phyloP scores from a whole-genome alignment of 2,113 vertebrate species.

The Emydocephalus ijimae region DNA sequence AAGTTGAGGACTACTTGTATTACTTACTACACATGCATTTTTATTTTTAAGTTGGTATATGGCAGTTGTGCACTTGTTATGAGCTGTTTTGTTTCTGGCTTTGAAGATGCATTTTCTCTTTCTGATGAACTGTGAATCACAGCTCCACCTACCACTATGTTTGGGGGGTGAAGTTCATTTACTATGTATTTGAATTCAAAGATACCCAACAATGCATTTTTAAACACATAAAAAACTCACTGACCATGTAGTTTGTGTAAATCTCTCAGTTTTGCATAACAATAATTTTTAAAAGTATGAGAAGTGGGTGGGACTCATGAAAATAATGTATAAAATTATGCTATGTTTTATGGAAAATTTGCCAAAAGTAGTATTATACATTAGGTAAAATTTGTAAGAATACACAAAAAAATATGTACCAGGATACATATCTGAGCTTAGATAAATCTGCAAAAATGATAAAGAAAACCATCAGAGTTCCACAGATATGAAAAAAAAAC shows the following conservation, averaged over 20 bases:
- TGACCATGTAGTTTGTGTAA: not conserved
- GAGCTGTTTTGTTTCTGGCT: too few relatives aligned
- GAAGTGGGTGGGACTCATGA: not conserved
- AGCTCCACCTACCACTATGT: not conserved
- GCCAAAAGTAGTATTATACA: not conserved
- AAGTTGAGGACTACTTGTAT: too few relatives aligned
- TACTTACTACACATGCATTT: too few relatives aligned
- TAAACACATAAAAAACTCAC: not conserved
- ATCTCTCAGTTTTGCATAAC: not conserved
- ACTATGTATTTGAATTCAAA: not conserved
- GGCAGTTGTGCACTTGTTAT: too few relatives aligned
- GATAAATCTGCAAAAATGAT: not conserved
- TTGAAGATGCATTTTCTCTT: too few relatives aligned
- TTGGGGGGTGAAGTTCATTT: not conserved
- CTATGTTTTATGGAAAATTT: not conserved
- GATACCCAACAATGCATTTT: not conserved
- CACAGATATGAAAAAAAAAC: not conserved
- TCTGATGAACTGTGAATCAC: not conserved
- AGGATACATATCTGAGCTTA: not conserved
- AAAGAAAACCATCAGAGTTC: not conserved
- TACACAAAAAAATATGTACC: not conserved
- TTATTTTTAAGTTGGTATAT: too few relatives aligned
- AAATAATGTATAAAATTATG: not conserved
- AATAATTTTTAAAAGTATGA: not conserved
- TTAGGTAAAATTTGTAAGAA: not conserved